Conservation (phyloP, 2,113 vertebrate genomes). For the Sciurus niger region DNA sequence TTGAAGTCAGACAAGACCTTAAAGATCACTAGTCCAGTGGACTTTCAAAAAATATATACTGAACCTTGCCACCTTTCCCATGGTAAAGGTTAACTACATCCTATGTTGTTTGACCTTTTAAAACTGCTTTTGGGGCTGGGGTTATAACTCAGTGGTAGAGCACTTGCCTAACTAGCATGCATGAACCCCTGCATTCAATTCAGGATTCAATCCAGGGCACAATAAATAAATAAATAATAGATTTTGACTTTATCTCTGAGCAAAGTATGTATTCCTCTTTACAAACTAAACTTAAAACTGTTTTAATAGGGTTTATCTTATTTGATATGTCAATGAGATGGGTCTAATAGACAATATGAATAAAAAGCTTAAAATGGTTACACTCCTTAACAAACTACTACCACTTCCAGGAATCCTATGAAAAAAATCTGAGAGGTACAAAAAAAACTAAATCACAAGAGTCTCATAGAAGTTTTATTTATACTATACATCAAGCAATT, state of each 20-base stretch:
- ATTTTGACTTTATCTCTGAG: conserved; percentile 41
- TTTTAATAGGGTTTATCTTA: conserved; percentile 53
- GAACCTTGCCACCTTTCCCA: background rate
- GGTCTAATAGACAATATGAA: background rate
- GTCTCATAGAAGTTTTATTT: conserved; percentile 22
- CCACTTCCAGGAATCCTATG: conserved; percentile 53
- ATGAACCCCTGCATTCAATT: background rate
- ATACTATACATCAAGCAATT: background rate
- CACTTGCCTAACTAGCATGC: background rate
- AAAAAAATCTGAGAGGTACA: conserved; percentile 54
- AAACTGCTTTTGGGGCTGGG: conserved; percentile 3
- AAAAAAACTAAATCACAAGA: conserved; percentile 49
- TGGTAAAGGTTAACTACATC: background rate
- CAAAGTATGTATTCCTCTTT: conserved; percentile 10
- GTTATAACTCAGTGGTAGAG: background rate
- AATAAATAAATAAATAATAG: conserved; percentile 34
- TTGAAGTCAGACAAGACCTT: conserved; percentile 13
- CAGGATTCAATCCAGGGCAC: background rate
- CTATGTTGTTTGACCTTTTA: background rate
- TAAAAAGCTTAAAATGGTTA: conserved; percentile 59
- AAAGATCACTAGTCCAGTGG: background rate
- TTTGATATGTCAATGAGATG: conserved; percentile 36
- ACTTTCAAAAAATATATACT: conserved; percentile 18
- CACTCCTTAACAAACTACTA: conserved; percentile 53
- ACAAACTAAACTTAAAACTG: conserved; percentile 54